phyloP scores from a whole-genome alignment of 1,140 invertebrate genomes.

The Heliothis subflexa region DNA sequence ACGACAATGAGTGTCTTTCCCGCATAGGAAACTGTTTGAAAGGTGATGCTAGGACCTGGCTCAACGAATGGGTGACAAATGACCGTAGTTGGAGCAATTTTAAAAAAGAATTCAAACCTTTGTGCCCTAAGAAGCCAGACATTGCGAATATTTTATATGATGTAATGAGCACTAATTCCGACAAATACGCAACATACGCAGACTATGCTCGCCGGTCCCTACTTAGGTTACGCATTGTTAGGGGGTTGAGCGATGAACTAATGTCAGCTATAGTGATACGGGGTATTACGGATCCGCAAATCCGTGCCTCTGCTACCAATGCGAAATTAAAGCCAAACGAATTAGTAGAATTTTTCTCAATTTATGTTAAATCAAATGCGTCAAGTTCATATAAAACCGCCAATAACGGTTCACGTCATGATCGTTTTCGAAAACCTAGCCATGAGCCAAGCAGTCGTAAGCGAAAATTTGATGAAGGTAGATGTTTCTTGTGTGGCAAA shows the following conservation, averaged over 20 bases:
- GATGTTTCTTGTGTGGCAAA: not conserved
- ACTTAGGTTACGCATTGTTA: not conserved
- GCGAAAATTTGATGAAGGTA: not conserved
- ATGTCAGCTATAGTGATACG: constrained; percentile 2
- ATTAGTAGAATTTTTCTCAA: not conserved
- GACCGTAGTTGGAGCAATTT: too few relatives aligned
- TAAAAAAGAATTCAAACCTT: not conserved
- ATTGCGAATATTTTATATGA: constrained; percentile 2
- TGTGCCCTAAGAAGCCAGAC: not conserved
- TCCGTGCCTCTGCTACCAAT: not conserved
- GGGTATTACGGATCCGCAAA: not conserved
- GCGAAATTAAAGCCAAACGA: not conserved
- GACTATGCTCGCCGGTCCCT: not conserved
- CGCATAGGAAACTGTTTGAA: too few relatives aligned
- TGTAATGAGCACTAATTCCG: not conserved
- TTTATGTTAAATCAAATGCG: not conserved
- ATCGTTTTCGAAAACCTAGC: not conserved
- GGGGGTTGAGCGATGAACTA: not conserved
- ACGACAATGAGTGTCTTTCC: too few relatives aligned
- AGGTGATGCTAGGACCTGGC: too few relatives aligned
- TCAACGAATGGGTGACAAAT: too few relatives aligned
- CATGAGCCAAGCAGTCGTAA: not conserved
- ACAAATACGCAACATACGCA: not conserved
- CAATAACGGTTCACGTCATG: too few relatives aligned
- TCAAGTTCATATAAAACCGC: too few relatives aligned